phyloP scores from a whole-genome alignment of 2,797 vertebrate species.

The Paedocypris micromegethes region DNA sequence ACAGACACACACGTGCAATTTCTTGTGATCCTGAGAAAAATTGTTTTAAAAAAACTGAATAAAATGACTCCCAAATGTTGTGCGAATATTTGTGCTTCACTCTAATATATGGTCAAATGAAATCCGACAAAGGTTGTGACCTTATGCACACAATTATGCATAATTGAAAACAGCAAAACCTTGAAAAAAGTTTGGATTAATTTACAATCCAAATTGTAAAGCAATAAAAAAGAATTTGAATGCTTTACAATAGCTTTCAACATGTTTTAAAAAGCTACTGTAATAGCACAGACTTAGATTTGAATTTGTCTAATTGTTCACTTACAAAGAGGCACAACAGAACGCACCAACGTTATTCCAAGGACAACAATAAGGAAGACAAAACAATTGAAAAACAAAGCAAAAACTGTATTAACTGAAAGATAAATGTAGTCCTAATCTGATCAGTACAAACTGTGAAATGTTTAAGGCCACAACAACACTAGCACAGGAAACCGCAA shows the following conservation, averaged over 20 bases:
- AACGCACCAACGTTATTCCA: constrained; percentile 60
- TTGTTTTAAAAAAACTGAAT: constrained; percentile 4
- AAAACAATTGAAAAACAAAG: constrained; percentile 52
- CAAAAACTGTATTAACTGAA: constrained; percentile 17
- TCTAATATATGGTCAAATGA: constrained; percentile 14
- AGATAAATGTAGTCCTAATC: background rate
- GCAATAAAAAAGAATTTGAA: background rate
- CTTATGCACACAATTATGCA: constrained; percentile 34
- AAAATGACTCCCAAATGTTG: background rate
- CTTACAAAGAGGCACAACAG: constrained; percentile 66
- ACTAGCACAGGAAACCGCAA: constrained; percentile 41
- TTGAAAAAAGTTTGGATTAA: constrained; percentile 30
- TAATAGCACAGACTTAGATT: constrained; percentile 46
- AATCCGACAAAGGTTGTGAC: constrained; percentile 25
- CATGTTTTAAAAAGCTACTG: constrained; percentile 51
- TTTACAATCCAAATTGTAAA: too few relatives aligned
- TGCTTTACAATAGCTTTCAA: constrained; percentile 42
- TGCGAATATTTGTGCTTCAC: constrained; percentile 29
- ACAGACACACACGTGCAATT: background rate
- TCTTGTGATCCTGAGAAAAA: background rate
- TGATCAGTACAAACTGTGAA: constrained; percentile 15
- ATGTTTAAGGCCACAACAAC: constrained; percentile 42
- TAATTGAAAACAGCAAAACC: constrained; percentile 33
- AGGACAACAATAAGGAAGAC: constrained; percentile 75
- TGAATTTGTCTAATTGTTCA: constrained; percentile 67